Base-by-base conservation (phyloP, 2,888 invertebrate genomes). In the Tetropium fuscum region DNA sequence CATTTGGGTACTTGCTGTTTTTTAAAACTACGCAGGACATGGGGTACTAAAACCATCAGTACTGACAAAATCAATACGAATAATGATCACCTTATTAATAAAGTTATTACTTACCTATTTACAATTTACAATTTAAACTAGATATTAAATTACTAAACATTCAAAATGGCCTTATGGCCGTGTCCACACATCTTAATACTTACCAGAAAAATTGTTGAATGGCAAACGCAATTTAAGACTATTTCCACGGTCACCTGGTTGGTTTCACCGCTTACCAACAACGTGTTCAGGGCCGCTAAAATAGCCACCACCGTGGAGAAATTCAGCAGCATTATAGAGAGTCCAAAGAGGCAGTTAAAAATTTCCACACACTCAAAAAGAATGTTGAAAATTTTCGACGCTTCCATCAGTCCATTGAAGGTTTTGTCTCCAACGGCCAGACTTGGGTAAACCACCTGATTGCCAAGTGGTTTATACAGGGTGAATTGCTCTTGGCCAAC, bases 351-450 rank as follows among this genome's bases (percentile, higher is more conserved):
- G 1, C 45, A 27, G 13, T 64, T 64, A 34, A 56, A 62, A 19
- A 64, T 57, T 11, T 61, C 59, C 1, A 61, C 57, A 10, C 58
- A 56, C 18, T 64, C 64, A 22, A 62, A 64, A 2, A 64, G 30
- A 10, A 59, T 41, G 11, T 58, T 64, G 10, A 62, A 6, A 19
- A 61, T 59, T 51, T 54, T 64, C 4, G 64, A 61, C 1, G 61
- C 51, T 15, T 64, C 64, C 36, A 61, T 43, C 13, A 64, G 30
- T 41, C 51, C 41, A 7, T 8, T 3, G 7, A 59, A 49, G 3
- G 61, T 49, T 8, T 59, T 49, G 10, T 53, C 51, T 45, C 44
- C 54, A 19, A 54, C 41, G 25, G 57, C 43, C 2, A 43, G 10
- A 8, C 25, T 44, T 8, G 51, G 49, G 7, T 27, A 20, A 34